Evolutionary conservation across 1,140 invertebrate genomes (phyloP).

Genomic region (Calliphora vicina): DNA sequence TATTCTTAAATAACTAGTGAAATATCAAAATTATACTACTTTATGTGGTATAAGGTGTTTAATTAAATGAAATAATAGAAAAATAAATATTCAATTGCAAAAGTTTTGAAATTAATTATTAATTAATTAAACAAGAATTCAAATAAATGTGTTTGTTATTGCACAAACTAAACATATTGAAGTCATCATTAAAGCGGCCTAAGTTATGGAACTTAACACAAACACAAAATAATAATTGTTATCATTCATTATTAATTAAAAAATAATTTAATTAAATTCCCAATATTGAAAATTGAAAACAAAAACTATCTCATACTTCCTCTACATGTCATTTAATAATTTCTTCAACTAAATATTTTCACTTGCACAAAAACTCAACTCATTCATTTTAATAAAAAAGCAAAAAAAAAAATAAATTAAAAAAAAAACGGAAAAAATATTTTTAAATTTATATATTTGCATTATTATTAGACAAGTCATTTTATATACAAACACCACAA

Average conservation of each 20-base stretch:
- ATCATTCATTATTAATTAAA: background rate
- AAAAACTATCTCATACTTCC: background rate
- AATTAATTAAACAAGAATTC: background rate
- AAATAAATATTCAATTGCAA: background rate
- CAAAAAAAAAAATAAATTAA: background rate
- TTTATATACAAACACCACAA: background rate
- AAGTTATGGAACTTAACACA: background rate
- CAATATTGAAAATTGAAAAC: background rate
- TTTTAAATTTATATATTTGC: background rate
- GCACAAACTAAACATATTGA: background rate
- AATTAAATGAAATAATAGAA: background rate
- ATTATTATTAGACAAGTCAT: background rate
- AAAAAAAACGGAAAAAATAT: background rate
- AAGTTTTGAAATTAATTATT: background rate
- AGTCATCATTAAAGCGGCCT: background rate
- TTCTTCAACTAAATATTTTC: background rate
- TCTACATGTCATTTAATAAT: background rate
- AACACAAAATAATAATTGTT: background rate
- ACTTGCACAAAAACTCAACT: background rate
- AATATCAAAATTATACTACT: no score
- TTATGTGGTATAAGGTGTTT: background rate
- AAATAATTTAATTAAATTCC: background rate
- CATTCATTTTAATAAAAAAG: background rate
- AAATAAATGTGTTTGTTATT: background rate
- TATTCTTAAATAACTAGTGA: background rate